Evolutionary conservation across 2,113 vertebrate species (phyloP).

Genomic region (Nesospiza acunhae): DNA sequence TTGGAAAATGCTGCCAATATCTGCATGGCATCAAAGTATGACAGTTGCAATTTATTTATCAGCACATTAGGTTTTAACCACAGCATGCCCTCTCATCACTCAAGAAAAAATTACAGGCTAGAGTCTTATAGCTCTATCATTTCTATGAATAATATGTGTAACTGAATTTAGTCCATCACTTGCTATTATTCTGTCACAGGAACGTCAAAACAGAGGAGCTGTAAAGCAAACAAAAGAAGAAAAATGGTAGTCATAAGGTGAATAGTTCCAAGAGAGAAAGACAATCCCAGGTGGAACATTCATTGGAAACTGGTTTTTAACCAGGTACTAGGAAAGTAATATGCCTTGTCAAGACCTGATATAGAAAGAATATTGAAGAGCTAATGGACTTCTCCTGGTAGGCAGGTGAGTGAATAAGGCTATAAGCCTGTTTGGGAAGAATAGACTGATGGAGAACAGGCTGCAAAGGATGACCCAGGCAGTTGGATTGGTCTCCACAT

Average conservation of each 20-base stretch:
- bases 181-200: slow-evolving; percentile 21
- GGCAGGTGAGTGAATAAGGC: neutral
- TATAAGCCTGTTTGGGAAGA: neutral
- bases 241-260: slow-evolving; percentile 31
- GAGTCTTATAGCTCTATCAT: slow-evolving; percentile 15
- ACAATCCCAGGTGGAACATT: neutral
- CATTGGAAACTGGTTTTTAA: neutral
- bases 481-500: neutral
- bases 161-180: slow-evolving; percentile 23
- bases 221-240: slow-evolving; percentile 45
- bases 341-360: neutral
- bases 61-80: slow-evolving; percentile 37
- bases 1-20: neutral
- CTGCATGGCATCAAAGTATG: neutral
- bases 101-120: slow-evolving; percentile 16
- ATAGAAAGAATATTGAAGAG: neutral
- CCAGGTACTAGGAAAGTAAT: neutral
- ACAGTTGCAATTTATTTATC: slow-evolving; percentile 52
- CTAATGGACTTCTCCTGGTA: neutral
- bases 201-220: neutral
- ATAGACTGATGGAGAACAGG: neutral
- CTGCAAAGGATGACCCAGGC: neutral
- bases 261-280: neutral
- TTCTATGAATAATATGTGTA: slow-evolving; percentile 33
- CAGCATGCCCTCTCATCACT: slow-evolving; percentile 19